Percentiles rank a stretch among this genome's conserved stretches.
Conservation (phyloP, 2,113 vertebrate genomes). For the Tamias sibiricus region DNA sequence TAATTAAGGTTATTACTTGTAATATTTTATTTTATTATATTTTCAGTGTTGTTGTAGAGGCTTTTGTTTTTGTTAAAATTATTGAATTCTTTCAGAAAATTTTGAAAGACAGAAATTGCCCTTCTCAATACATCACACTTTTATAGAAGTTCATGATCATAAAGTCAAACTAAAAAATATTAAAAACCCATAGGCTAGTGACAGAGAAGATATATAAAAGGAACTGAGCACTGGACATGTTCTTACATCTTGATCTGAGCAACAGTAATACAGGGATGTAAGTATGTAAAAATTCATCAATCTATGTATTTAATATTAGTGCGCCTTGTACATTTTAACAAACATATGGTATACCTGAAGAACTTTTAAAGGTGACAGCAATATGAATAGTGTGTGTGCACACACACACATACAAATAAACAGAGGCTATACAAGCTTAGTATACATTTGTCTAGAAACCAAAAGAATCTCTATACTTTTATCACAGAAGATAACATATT, state of each 20-base stretch:
- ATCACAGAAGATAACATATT: background rate
- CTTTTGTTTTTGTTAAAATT: constrained; percentile 32
- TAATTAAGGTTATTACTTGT: background rate
- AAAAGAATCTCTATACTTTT: constrained; percentile 38
- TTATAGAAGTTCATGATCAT: background rate
- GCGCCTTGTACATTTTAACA: background rate
- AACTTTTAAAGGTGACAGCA: background rate
- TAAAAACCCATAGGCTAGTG: background rate
- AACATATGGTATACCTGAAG: background rate
- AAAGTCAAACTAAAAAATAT: background rate
- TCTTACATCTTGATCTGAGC: background rate
- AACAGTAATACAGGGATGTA: background rate
- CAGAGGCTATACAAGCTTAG: background rate
- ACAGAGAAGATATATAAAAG: background rate
- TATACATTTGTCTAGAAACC: background rate
- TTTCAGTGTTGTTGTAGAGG: background rate
- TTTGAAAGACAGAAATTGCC: background rate
- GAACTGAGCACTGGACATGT: background rate
- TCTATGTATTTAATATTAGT: background rate
- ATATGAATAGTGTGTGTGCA: background rate
- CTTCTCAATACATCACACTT: background rate
- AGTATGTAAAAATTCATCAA: background rate
- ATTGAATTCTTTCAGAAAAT: background rate
- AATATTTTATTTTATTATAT: background rate
- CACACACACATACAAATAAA: background rate